Base-by-base conservation (phyloP, 2,888 invertebrate species). In the Lasioglossum calceatum region DNA sequence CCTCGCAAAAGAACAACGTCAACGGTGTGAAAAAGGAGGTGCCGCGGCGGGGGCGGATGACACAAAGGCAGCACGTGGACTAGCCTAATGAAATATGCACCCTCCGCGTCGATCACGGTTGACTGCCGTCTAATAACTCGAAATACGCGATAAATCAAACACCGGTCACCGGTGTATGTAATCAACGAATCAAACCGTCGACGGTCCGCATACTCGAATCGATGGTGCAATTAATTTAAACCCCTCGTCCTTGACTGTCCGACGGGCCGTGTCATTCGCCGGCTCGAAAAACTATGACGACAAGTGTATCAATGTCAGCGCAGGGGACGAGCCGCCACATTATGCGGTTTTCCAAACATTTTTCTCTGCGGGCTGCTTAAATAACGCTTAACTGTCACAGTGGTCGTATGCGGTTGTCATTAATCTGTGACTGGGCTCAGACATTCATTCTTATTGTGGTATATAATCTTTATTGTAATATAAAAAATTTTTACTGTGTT, bases 51-150 rank as follows among this genome's bases (percentile, higher is more conserved):
- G 14, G n/a, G 32, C 27, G 64, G 50, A 58, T 32, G 78, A 72
- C 61, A 36, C 32, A 23, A 16, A 72, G 44, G 36, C 27, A 32
- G 47, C 85, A 67, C 73, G 70, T 50, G 54, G 70, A 4, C 39
- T 70, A n/a, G n/a, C 58, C 81, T 84, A 86, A 90, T 90, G 89
- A 90, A 89, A 91, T 89, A 91, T 89, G 86, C 81, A 82, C 85
- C 83, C 67, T 77, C 67, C 71, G 73, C 70, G 87, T 88, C 91
- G 83, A 86, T 90, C 89, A 86, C 36, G 70, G n/a, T 36, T 77
- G 84, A 79, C 76, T 82, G 77, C 73, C 77, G 81, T 85, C 85
- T 87, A 80, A 84, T 87, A 86, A 70, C 74, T 79, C 76, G 84
- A 83, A 89, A 90, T 89, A 82, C 73, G 64, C 78, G 84, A 79